Percentiles rank a stretch among this genome's conserved stretches.
These are phyloP conservation scores for Pristionchus arcanus DNA, from an alignment of 2,888 invertebrate genomes.

Conservation along the genomic window DNA sequence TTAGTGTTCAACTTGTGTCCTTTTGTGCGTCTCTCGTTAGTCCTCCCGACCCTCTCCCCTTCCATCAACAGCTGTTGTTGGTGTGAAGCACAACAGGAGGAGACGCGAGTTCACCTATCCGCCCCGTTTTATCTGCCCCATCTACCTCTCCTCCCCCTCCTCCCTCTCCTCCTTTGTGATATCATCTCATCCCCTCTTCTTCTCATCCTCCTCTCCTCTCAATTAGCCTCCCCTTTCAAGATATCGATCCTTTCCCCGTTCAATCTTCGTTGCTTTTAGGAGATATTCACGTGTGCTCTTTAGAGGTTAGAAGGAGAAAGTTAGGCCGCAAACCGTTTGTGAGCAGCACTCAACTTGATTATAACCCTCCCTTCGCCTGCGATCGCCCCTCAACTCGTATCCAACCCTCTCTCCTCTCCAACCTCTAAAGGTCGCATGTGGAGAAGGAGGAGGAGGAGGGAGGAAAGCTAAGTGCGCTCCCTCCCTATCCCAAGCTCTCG, in stretches of 20 bases:
- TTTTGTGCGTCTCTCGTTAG: constrained; percentile 1
- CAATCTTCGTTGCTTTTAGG: not conserved
- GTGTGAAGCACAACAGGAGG: not conserved
- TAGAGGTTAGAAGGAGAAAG: not conserved
- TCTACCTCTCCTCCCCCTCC: not conserved
- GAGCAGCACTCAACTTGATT: constrained; percentile 9
- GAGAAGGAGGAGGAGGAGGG: not conserved
- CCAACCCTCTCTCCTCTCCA: not conserved
- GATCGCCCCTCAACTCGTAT: not conserved
- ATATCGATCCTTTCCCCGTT: not conserved
- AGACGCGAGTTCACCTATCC: not conserved
- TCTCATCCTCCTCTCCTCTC: not conserved
- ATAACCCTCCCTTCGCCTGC: not conserved
- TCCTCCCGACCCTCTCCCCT: not conserved
- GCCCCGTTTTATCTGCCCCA: not conserved
- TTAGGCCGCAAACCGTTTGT: not conserved
- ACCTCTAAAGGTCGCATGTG: not conserved
- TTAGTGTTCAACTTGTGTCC: not conserved
- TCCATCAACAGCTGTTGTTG: not conserved
- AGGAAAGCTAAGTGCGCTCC: not conserved
- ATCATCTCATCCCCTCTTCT: constrained; percentile 34
- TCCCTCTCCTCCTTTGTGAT: not conserved
- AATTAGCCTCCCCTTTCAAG: not conserved
- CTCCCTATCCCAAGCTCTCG: not conserved
- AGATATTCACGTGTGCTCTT: not conserved